Conservation (phyloP, 1,140 invertebrate species). For the Andrena cerasifolii region DNA sequence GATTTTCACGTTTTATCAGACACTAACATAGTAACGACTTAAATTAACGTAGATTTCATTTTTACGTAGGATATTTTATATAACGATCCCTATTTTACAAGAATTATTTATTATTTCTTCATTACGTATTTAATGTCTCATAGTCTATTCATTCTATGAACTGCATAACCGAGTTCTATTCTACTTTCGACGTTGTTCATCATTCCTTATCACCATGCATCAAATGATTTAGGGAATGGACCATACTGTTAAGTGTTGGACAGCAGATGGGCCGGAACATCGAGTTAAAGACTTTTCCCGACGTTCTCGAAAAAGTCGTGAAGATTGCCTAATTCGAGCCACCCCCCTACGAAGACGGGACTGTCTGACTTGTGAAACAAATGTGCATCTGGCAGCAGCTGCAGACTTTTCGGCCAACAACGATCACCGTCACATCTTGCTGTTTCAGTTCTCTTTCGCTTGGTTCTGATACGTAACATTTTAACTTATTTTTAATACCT, state of each 20-base stretch:
- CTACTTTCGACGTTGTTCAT: constrained; percentile 12
- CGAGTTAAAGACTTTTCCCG: background rate
- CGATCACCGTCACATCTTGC: constrained; percentile 10
- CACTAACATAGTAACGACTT: too few species aligned
- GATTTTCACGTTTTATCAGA: too few species aligned
- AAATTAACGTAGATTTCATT: too few species aligned
- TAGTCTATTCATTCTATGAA: too few species aligned
- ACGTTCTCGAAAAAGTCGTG: constrained; percentile 27
- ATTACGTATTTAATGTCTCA: too few species aligned
- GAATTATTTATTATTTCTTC: too few species aligned
- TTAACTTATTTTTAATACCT: too few species aligned
- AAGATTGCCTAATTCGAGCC: constrained; percentile 41
- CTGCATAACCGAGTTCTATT: background rate
- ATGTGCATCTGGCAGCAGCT: constrained; percentile 71
- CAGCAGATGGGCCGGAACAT: constrained; percentile 23
- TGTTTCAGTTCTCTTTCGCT: background rate
- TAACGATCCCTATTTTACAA: too few species aligned
- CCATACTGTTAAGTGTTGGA: background rate
- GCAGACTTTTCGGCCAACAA: constrained; percentile 51
- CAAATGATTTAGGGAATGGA: background rate
- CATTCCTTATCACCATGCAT: background rate
- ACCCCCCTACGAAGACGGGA: constrained; percentile 59
- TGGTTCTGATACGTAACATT: background rate
- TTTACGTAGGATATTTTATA: too few species aligned
- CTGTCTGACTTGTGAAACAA: constrained; percentile 51